A percentile compares a stretch with the other conserved stretches of the same genome.
Conservation (phyloP, 2,888 invertebrate species). For the Anticlea derivata region DNA sequence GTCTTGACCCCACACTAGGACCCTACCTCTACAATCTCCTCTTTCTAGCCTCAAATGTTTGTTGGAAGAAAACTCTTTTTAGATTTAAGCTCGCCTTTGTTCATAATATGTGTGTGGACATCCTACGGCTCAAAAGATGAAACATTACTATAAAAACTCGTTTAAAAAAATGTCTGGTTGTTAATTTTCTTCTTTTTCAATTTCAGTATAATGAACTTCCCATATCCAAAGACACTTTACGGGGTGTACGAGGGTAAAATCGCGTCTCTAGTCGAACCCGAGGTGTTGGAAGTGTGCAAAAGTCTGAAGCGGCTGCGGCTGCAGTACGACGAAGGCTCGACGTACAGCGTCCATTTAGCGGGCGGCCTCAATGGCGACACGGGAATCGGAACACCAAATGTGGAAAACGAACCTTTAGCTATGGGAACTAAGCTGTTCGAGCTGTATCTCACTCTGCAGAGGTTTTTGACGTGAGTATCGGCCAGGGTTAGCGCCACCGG, state of each 20-base stretch:
- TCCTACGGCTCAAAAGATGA: no score
- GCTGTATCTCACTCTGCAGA: conserved; percentile 94
- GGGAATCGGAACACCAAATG: conserved; percentile 68
- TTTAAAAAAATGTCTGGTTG: no score
- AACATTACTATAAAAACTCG: no score
- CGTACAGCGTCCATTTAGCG: conserved; percentile 69
- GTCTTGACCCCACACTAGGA: no score
- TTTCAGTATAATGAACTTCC: conserved; percentile 87
- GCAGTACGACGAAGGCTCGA: conserved; percentile 77
- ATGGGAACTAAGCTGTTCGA: conserved; percentile 96
- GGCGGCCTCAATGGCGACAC: conserved; percentile 82
- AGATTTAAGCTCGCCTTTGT: no score
- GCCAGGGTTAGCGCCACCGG: no score
- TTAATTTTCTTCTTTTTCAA: no score
- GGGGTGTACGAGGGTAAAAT: conserved; percentile 89
- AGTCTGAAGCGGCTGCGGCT: conserved; percentile 86
- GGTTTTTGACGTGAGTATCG: conserved; percentile 90
- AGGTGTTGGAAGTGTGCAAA: conserved; percentile 89
- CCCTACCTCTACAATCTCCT: no score
- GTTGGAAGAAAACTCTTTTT: no score
- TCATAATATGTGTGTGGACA: no score
- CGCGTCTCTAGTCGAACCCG: conserved; percentile 87
- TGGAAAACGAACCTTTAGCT: conserved; percentile 86
- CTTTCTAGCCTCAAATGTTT: no score
- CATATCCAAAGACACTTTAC: conserved; percentile 89